A percentile compares a stretch with the other conserved stretches of the same genome.
These are phyloP conservation scores for Triplophysa yarkandensis DNA, from an alignment of 2,797 vertebrate species.

Conservation along the genomic window DNA sequence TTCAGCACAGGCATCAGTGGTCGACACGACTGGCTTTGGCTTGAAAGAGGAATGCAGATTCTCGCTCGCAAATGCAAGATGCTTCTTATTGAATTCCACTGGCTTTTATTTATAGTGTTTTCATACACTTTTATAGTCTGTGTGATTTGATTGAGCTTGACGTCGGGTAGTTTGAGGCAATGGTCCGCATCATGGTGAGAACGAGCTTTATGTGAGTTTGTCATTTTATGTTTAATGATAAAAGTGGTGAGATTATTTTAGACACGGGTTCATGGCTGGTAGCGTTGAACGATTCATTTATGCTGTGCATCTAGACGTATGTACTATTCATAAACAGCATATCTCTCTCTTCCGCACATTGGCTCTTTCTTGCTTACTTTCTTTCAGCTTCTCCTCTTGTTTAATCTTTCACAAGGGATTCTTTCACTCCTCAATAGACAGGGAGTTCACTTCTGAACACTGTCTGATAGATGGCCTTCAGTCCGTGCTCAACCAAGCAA, in stretches of 20 bases:
- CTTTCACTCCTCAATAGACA: constrained; percentile 35
- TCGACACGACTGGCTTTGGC: constrained; percentile 19
- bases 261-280: constrained; percentile 19
- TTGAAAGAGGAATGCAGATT: constrained; percentile 4
- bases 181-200: constrained; percentile 2
- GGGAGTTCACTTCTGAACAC: constrained; percentile 15
- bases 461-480: constrained; percentile 40
- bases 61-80: not conserved
- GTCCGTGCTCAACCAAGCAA: constrained; percentile 41
- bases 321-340: constrained; percentile 26
- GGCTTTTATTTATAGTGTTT: constrained; percentile 29
- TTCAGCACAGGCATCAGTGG: constrained; percentile 12
- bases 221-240: constrained; percentile 30
- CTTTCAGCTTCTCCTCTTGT: constrained; percentile 18
- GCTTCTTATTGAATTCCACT: constrained; percentile 15
- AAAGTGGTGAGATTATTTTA: constrained; percentile 35
- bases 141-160: constrained; percentile 33
- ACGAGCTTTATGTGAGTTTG: constrained; percentile 34
- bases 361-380: not conserved
- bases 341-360: constrained; percentile 15
- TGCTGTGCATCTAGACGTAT: constrained; percentile 23
- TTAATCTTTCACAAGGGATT: constrained; percentile 37
- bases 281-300: constrained; percentile 36
- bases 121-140: constrained; percentile 30
- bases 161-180: not conserved